phyloP scores from a whole-genome alignment of 2,888 invertebrate species.

The Plagodis pulveraria region DNA sequence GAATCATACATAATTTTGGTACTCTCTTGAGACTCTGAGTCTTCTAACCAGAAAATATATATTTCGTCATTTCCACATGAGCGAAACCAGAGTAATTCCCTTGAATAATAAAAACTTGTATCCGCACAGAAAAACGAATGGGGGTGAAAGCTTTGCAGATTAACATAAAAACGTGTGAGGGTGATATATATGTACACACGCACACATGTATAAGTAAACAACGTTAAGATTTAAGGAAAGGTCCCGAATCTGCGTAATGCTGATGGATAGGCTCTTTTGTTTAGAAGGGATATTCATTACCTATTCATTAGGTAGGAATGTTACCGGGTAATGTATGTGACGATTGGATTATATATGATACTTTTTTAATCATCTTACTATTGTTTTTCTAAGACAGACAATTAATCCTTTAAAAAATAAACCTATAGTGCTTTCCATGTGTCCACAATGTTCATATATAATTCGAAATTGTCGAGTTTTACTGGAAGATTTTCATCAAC shows the following conservation, averaged over 20 bases:
- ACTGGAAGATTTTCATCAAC: too few relatives aligned
- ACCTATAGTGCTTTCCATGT: too few relatives aligned
- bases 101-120: conserved; percentile 10
- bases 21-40: conserved; percentile 2
- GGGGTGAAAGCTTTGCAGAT: conserved; percentile 14
- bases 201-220: conserved; percentile 17
- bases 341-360: conserved; percentile 1
- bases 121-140: conserved; percentile 9
- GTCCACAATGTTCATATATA: too few relatives aligned
- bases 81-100: conserved; percentile 9
- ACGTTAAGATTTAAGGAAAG: conserved; percentile 17
- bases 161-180: conserved; percentile 20
- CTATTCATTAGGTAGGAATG: conserved; percentile 18
- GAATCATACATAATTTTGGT: background rate
- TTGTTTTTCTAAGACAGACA: too few relatives aligned
- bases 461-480: too few relatives aligned
- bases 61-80: conserved; percentile 2
- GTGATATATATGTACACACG: conserved; percentile 3
- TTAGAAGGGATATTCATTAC: conserved; percentile 22
- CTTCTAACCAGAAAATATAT: conserved; percentile 1
- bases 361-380: too few relatives aligned
- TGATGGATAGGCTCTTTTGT: conserved; percentile 25
- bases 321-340: conserved; percentile 1
- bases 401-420: too few relatives aligned
- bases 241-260: conserved; percentile 19